Percentiles rank a stretch among this genome's conserved stretches.
phyloP scores from a whole-genome alignment of 2,888 invertebrate genomes.

The Villa cingulata region DNA sequence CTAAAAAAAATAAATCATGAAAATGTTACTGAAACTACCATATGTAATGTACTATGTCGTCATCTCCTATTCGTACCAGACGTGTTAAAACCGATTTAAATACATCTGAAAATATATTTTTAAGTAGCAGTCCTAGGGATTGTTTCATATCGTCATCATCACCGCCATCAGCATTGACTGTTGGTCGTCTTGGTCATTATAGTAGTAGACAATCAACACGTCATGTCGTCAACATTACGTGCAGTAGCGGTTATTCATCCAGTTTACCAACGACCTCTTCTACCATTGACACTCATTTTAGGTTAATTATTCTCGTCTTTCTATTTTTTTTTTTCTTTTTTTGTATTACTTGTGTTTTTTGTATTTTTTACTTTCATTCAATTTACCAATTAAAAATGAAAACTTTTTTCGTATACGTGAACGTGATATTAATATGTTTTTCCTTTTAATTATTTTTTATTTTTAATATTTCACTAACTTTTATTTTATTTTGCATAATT shows the following conservation, averaged over 20 bases:
- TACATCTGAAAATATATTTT: constrained; percentile 33
- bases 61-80: constrained; percentile 29
- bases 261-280: not conserved
- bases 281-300: not conserved
- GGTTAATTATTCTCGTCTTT: not conserved
- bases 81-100: constrained; percentile 34
- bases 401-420: too few relatives aligned
- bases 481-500: not conserved
- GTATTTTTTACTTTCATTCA: too few relatives aligned
- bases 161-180: not conserved
- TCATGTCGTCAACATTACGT: not conserved
- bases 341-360: too few relatives aligned
- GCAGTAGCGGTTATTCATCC: not conserved
- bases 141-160: not conserved
- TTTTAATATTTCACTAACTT: not conserved
- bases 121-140: constrained; percentile 13
- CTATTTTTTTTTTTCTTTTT: not conserved
- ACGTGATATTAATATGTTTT: too few relatives aligned
- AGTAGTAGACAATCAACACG: too few relatives aligned
- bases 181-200: too few relatives aligned
- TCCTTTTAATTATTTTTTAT: constrained; percentile 1
- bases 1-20: not conserved
- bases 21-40: constrained; percentile 2
- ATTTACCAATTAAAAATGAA: too few relatives aligned
- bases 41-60: too few relatives aligned